Base-by-base conservation (phyloP, 2,888 invertebrate species). In the Rhyacophila evoluta region DNA sequence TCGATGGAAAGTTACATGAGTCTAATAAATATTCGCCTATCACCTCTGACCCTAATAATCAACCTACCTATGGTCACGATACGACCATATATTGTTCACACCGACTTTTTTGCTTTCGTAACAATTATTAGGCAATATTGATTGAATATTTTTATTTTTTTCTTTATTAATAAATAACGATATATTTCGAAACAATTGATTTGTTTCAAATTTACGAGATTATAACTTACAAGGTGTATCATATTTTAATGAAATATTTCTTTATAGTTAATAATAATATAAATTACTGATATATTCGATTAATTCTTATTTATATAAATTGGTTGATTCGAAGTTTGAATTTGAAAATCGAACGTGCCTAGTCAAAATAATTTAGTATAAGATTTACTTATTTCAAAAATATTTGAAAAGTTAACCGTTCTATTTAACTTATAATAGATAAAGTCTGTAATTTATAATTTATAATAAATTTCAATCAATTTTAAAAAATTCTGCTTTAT, bases 41-140 rank as follows among this genome's bases (percentile, higher is more conserved):
- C 79, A 79, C 81, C 81, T 81, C 75, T 75, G 74, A 79, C 81
- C 81, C 75, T 74, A 70, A 67, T 68, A 71, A 12, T 27, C 70
- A 29, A 72, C 37, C 37, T 69, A 38, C 68, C 41, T 55, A 15
- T 39, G 73, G 77, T 79, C 81, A 81, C 81, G 81, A 81, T 74
- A 69, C 29, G 25, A 38, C 38, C 70, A 70, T 71, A 71, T 69
- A 68, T 37, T 71, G 36, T 70, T 68, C 33, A 75, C 38, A 68
- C 25, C 19, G 55, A 25, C 19, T 38, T n/a, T 38, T 55, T 55
- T 33, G 29, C 29, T 33, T 55, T 55, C 55, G 55, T 55, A 25
- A 55, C 19, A 55, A 36, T 67, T 29, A 72, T 77, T 77, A 67
- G 67, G 77, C 68, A 77, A 77, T 68, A 77, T 72, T 77, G 39